phyloP scores from a whole-genome alignment of 2,113 vertebrate species.

The Haemorhous mexicanus region DNA sequence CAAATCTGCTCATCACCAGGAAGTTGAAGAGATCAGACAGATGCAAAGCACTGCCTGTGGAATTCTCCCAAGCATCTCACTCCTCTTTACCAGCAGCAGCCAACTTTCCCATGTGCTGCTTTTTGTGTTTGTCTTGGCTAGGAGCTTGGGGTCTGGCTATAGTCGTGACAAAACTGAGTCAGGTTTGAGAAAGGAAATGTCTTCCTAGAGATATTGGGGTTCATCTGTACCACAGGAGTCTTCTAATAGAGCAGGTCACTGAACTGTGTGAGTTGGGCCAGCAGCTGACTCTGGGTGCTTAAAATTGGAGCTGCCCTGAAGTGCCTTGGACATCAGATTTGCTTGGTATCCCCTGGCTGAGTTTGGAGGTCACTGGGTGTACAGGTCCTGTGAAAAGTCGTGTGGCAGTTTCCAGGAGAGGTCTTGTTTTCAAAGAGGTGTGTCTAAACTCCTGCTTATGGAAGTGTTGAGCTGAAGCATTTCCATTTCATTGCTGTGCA shows the following conservation, averaged over 20 bases:
- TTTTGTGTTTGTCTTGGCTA: neutral
- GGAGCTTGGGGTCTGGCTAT: neutral
- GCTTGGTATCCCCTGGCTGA: neutral
- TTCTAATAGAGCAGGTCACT: neutral
- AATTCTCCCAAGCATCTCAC: neutral
- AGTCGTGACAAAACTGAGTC: neutral
- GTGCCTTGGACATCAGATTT: neutral
- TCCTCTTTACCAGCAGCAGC: neutral
- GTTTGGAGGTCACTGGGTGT: neutral
- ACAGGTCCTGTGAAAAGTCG: neutral
- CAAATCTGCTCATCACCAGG: neutral
- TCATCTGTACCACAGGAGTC: neutral
- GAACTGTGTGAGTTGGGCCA: neutral
- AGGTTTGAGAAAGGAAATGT: neutral
- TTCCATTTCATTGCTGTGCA: rapidly evolving
- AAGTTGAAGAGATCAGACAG: rapidly evolving
- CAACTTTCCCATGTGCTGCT: rapidly evolving
- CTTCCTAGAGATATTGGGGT: neutral
- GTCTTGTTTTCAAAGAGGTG: neutral
- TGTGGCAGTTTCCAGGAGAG: neutral
- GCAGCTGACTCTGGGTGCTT: neutral
- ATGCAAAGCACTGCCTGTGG: neutral
- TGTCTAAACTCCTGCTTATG: neutral
- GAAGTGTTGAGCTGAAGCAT: neutral
- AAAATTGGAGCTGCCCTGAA: neutral